Percentiles rank a stretch among this genome's conserved stretches.
phyloP scores from a whole-genome alignment of 2,113 vertebrate genomes.

The Chaetodon trifascialis region DNA sequence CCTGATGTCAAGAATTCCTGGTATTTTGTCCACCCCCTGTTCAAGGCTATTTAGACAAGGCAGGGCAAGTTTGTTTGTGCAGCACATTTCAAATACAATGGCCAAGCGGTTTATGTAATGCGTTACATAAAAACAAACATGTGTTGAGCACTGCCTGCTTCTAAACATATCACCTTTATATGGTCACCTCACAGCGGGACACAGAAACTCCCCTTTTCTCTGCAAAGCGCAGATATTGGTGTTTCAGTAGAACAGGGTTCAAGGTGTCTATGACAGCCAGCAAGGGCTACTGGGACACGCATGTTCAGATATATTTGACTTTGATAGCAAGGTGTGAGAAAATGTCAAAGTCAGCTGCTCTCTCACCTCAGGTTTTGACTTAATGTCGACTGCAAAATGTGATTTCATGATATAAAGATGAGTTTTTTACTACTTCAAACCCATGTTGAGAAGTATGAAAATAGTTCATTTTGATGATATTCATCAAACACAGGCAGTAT shows the following conservation, averaged over 20 bases:
- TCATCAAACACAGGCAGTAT: no score
- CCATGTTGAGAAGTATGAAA: neutral
- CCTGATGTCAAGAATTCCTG: neutral
- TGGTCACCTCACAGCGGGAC: neutral
- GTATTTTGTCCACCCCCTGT: neutral
- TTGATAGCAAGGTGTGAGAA: conserved; percentile 13
- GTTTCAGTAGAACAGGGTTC: neutral
- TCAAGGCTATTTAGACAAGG: neutral
- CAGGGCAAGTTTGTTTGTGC: neutral
- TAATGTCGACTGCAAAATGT: neutral
- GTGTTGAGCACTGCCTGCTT: neutral
- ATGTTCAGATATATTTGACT: conserved; percentile 1
- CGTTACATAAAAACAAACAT: neutral
- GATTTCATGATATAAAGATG: neutral
- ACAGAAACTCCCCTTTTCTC: neutral
- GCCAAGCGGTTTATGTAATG: neutral
- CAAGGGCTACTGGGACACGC: neutral
- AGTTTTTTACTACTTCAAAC: neutral
- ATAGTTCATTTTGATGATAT: neutral
- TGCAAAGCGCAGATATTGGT: neutral
- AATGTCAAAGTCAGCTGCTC: neutral
- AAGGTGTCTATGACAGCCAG: no score
- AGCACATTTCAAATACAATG: neutral
- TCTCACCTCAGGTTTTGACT: conserved; percentile 2
- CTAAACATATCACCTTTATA: neutral